Evolutionary conservation across 2,797 vertebrate species (phyloP).

Genomic region (Microchirus variegatus): DNA sequence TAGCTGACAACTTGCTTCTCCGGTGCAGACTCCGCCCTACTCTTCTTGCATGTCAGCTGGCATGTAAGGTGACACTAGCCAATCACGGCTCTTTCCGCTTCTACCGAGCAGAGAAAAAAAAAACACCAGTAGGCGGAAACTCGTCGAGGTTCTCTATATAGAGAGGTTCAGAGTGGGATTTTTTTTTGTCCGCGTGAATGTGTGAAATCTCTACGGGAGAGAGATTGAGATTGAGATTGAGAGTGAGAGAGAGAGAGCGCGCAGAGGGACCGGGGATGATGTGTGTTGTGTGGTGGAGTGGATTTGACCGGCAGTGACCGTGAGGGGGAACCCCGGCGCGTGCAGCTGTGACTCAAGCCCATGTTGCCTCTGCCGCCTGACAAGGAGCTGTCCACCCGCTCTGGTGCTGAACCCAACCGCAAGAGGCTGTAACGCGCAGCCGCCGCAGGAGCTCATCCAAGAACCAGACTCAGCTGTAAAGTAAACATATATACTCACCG

Average conservation of each 20-base stretch:
- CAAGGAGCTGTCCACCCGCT: constrained; percentile 66
- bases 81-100: constrained; percentile 77
- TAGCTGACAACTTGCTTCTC: constrained; percentile 18
- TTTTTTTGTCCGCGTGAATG: constrained; percentile 30
- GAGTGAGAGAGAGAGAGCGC: not conserved
- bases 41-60: constrained; percentile 21
- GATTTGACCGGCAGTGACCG: constrained; percentile 14
- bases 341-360: constrained; percentile 25
- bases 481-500: constrained; percentile 1
- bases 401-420: constrained; percentile 72
- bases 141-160: constrained; percentile 66
- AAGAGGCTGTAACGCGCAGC: constrained; percentile 58
- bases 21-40: constrained; percentile 60
- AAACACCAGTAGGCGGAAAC: constrained; percentile 57
- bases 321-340: constrained; percentile 12
- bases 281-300: constrained; percentile 26
- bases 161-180: constrained; percentile 48
- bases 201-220: constrained; percentile 11
- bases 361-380: constrained; percentile 25
- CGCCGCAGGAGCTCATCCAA: constrained; percentile 34
- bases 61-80: constrained; percentile 67
- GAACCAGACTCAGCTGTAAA: not conserved
- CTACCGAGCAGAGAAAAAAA: constrained; percentile 15
- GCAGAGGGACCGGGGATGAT: constrained; percentile 11
- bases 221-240: not conserved